Conservation (phyloP, 2,113 vertebrate species). For the Psophia crepitans region DNA sequence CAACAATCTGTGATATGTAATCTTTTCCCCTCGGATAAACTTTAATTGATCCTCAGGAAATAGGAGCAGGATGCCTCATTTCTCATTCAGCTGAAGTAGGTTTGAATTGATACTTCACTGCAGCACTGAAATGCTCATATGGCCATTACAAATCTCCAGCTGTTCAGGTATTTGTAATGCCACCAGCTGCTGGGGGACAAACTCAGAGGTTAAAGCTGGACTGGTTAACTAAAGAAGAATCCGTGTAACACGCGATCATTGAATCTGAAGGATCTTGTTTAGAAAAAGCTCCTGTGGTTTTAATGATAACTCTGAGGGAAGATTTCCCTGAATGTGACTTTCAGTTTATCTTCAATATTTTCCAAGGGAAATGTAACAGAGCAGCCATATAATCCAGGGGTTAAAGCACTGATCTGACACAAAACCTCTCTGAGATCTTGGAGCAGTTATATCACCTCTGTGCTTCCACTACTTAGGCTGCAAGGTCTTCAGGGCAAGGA, state of each 20-base stretch:
- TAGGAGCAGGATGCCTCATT: background rate
- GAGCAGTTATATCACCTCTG: background rate
- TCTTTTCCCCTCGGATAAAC: background rate
- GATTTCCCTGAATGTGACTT: background rate
- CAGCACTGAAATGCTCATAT: rapidly evolving
- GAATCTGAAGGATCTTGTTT: background rate
- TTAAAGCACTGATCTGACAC: background rate
- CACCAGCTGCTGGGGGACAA: rapidly evolving
- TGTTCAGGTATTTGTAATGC: background rate
- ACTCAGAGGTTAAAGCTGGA: background rate
- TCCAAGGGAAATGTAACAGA: background rate
- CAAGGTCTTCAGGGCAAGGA: background rate
- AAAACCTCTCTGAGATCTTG: background rate
- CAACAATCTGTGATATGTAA: background rate
- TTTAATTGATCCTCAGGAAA: background rate
- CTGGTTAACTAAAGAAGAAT: background rate
- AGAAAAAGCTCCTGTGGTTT: background rate
- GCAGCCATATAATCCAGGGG: background rate
- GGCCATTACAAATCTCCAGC: background rate
- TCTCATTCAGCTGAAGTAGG: background rate
- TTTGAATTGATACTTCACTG: background rate
- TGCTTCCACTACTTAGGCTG: background rate
- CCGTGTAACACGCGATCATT: no score
- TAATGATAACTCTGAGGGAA: background rate
- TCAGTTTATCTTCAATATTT: background rate